Evolutionary conservation across 2,113 vertebrate genomes (phyloP).

Genomic region (Gallinago paraguaiae): DNA sequence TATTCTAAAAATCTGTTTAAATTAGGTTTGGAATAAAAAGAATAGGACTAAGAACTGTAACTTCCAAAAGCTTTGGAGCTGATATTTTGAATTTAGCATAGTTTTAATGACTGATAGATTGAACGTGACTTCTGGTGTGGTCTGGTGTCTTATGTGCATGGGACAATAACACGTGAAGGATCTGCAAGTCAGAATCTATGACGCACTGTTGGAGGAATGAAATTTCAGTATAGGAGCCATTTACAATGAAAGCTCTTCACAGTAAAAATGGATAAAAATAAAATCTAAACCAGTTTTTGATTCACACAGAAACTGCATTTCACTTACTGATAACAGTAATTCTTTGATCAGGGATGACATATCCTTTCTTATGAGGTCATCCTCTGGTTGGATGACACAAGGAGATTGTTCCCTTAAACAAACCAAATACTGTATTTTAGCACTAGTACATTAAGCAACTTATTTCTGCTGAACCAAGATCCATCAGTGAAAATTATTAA

Average conservation of each 20-base stretch:
- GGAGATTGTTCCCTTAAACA: neutral
- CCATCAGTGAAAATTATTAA: conserved; percentile 42
- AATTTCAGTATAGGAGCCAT: neutral
- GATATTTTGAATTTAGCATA: neutral
- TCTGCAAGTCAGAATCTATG: neutral
- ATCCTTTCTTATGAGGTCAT: neutral
- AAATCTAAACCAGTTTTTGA: neutral
- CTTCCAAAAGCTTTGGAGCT: neutral
- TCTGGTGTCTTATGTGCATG: neutral
- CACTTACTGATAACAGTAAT: neutral
- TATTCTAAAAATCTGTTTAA: neutral
- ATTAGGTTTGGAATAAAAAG: neutral
- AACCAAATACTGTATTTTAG: neutral
- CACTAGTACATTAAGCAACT: neutral
- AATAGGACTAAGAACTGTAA: neutral
- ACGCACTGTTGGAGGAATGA: neutral
- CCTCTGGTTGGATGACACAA: neutral
- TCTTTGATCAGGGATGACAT: neutral
- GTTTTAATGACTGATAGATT: neutral
- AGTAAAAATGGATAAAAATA: neutral
- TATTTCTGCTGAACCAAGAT: conserved; percentile 2
- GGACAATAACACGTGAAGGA: neutral
- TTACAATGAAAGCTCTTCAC: neutral
- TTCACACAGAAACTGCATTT: neutral
- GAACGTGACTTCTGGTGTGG: neutral